These are phyloP conservation scores for Ophiothrix spiculata DNA, from an alignment of 35 echinoderm and acorn worm species.

Conservation along the genomic window DNA sequence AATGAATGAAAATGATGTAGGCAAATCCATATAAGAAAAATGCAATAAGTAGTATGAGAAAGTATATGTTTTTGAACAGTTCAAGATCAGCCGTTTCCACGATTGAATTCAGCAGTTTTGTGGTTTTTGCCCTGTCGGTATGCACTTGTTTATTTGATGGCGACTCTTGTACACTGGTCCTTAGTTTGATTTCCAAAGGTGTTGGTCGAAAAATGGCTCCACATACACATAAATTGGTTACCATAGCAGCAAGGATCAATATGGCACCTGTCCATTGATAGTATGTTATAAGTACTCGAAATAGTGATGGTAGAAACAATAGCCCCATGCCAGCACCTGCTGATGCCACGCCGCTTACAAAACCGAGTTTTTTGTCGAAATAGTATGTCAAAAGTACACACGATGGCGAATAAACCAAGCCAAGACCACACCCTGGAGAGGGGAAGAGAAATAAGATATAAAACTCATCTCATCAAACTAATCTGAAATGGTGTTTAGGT, in stretches of 20 bases:
- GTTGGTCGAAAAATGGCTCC: slow-evolving; percentile 19
- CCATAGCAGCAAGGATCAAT: slow-evolving; percentile 4
- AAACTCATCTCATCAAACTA: no score
- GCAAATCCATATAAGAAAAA: no score
- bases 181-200: background rate
- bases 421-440: slow-evolving; percentile 12
- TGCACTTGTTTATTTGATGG: no score
- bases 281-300: background rate
- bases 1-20: no score
- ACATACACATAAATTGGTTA: background rate
- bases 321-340: slow-evolving; percentile 1
- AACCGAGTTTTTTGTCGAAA: slow-evolving; percentile 13
- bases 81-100: no score
- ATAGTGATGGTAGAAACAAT: slow-evolving; percentile 7
- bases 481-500: no score
- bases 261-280: slow-evolving; percentile 24
- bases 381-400: background rate
- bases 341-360: slow-evolving; percentile 4
- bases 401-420: background rate
- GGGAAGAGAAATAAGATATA: no score
- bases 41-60: no score
- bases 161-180: no score
- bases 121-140: no score
- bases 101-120: no score
- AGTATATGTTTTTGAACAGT: no score